These are phyloP conservation scores for Pagetopsis macropterus DNA, from an alignment of 2,797 vertebrate species.

Conservation along the genomic window DNA sequence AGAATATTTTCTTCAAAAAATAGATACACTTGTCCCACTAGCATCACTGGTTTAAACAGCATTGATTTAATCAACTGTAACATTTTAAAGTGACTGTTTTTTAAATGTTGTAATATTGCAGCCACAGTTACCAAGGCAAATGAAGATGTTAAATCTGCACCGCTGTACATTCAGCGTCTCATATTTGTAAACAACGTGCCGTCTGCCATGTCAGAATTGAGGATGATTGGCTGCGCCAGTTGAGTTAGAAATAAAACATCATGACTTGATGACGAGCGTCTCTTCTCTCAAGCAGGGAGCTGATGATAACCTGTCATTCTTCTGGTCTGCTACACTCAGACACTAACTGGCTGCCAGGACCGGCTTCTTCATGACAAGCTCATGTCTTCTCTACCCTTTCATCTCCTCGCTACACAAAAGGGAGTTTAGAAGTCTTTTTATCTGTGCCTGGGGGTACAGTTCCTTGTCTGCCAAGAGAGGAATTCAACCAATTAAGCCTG, in stretches of 20 bases:
- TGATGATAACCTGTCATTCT: slow-evolving; percentile 77
- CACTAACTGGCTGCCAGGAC: slow-evolving; percentile 73
- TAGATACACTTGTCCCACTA: too few relatives aligned
- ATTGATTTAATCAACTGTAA: background rate
- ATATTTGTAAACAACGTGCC: slow-evolving; percentile 59
- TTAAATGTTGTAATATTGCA: background rate
- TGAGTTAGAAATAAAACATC: slow-evolving; percentile 68
- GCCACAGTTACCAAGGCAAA: slow-evolving; percentile 4
- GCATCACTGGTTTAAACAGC: background rate
- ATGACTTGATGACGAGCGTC: slow-evolving; percentile 69
- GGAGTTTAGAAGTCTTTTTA: slow-evolving; percentile 80
- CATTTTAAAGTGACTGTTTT: background rate
- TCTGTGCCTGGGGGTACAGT: slow-evolving; percentile 78
- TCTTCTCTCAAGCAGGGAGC: slow-evolving; percentile 73
- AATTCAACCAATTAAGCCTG: slow-evolving; percentile 78
- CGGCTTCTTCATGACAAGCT: slow-evolving; percentile 74
- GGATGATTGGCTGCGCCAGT: slow-evolving; percentile 49
- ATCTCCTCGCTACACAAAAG: slow-evolving; percentile 81
- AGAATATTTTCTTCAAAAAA: background rate
- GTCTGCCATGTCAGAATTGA: slow-evolving; percentile 58
- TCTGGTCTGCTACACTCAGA: slow-evolving; percentile 78
- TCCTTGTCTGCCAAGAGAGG: slow-evolving; percentile 70
- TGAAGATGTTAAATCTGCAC: slow-evolving; percentile 22
- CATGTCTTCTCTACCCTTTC: slow-evolving; percentile 80
- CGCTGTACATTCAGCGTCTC: slow-evolving; percentile 17